Conservation (phyloP, 2,113 vertebrate species). For the Todiramphus saurophagus region DNA sequence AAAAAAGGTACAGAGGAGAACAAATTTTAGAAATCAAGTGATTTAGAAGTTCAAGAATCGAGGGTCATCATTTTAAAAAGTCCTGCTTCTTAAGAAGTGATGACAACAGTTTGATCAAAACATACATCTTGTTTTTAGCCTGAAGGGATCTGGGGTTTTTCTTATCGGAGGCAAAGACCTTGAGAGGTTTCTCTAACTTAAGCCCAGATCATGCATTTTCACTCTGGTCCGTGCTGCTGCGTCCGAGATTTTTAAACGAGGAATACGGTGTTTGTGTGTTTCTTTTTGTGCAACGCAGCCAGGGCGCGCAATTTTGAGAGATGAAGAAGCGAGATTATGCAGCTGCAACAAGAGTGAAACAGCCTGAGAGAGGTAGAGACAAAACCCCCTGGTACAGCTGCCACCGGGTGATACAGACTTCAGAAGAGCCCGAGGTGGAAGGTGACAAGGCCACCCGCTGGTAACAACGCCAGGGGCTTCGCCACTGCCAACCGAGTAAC, state of each 20-base stretch:
- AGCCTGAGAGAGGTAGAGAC: fast-evolving
- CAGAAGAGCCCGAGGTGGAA: not conserved
- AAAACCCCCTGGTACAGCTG: fast-evolving
- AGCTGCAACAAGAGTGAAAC: not conserved
- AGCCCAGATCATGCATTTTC: fast-evolving
- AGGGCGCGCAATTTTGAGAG: too few species aligned
- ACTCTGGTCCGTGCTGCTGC: fast-evolving
- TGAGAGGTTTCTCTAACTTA: too few species aligned
- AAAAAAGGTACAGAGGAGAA: not conserved
- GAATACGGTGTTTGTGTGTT: fast-evolving
- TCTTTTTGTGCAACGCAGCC: fast-evolving
- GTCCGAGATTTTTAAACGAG: fast-evolving
- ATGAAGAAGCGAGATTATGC: not conserved
- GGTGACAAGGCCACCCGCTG: fast-evolving
- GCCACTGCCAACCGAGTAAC: not conserved
- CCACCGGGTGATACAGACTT: fast-evolving
- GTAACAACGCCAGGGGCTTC: not conserved
- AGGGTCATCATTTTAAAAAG: not conserved
- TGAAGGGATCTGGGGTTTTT: not conserved
- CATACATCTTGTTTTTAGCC: not conserved
- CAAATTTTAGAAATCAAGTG: fast-evolving
- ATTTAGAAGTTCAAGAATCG: not conserved
- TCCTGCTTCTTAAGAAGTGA: fast-evolving
- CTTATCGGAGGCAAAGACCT: not conserved
- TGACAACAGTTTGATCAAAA: not conserved